Evolutionary conservation across 1,140 invertebrate genomes (phyloP).

Genomic region (Rhopalosiphum padi): DNA sequence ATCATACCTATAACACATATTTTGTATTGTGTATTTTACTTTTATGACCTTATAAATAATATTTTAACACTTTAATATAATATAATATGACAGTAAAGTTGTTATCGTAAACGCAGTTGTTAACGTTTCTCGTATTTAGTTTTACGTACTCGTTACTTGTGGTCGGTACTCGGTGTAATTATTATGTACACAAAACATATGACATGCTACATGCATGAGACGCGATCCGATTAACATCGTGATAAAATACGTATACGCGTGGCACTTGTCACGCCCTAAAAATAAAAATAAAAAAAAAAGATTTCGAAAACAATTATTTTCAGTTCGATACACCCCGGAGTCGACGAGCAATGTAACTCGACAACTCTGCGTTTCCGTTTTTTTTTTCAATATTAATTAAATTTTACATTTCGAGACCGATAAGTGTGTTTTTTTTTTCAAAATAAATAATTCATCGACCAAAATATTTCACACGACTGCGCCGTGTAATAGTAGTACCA

Average conservation of each 20-base stretch:
- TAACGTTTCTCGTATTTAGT: not conserved
- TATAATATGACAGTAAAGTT: not conserved
- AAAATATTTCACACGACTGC: not conserved
- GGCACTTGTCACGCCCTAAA: constrained; percentile 3
- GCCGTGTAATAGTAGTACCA: not conserved
- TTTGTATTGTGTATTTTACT: not conserved
- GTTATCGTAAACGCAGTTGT: not conserved
- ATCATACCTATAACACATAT: not conserved
- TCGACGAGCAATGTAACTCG: not conserved
- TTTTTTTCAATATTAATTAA: not conserved
- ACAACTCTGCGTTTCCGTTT: not conserved
- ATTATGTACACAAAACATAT: not conserved
- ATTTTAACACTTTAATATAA: not conserved
- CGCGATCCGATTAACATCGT: not conserved
- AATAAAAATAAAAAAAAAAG: not conserved
- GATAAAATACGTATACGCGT: not conserved
- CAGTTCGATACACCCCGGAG: not conserved
- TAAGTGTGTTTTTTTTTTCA: not conserved
- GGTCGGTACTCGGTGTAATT: not conserved
- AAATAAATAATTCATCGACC: not conserved
- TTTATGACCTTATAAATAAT: not conserved
- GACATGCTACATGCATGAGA: too few relatives aligned
- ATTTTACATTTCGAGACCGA: not conserved
- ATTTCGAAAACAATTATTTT: not conserved
- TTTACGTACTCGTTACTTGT: not conserved